Conservation (phyloP, 2,888 invertebrate genomes). For the Colostygia pectinataria region DNA sequence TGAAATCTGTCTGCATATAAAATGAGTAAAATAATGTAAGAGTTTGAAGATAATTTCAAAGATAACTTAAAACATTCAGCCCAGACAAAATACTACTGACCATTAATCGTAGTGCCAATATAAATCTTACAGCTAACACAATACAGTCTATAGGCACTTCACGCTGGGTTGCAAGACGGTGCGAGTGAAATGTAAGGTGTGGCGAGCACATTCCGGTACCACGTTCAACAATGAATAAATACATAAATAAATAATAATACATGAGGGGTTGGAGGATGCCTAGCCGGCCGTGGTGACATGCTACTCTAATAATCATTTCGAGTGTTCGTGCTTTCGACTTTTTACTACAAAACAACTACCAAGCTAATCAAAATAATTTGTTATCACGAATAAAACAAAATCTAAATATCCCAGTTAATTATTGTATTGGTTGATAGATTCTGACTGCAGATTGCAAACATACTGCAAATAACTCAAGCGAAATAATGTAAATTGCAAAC, state of each 20-base stretch:
- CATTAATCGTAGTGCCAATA: constrained; percentile 5
- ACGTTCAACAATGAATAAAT: constrained; percentile 31
- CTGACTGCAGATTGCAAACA: too few species aligned
- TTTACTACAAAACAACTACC: too few species aligned
- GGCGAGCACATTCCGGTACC: constrained; percentile 44
- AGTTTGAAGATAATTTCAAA: background rate
- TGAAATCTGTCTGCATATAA: too few species aligned
- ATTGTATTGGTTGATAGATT: too few species aligned
- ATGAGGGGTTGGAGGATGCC: constrained; percentile 84
- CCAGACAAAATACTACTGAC: constrained; percentile 6
- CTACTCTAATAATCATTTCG: constrained; percentile 48
- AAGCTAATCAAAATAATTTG: too few species aligned
- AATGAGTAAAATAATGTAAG: too few species aligned
- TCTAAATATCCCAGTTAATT: too few species aligned
- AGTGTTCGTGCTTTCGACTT: constrained; percentile 29
- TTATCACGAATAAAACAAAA: too few species aligned
- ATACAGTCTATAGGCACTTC: constrained; percentile 32
- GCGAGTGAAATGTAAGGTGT: constrained; percentile 60
- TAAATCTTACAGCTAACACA: constrained; percentile 35
- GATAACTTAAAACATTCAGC: background rate
- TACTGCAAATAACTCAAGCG: too few species aligned
- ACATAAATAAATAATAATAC: constrained; percentile 60
- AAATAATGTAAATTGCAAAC: too few species aligned
- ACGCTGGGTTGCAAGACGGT: constrained; percentile 27
- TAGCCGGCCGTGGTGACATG: constrained; percentile 80